Percentiles rank a stretch among this genome's conserved stretches.
Evolutionary conservation across 2,113 vertebrate genomes (phyloP).

Genomic region (Dromiciops gliroides): DNA sequence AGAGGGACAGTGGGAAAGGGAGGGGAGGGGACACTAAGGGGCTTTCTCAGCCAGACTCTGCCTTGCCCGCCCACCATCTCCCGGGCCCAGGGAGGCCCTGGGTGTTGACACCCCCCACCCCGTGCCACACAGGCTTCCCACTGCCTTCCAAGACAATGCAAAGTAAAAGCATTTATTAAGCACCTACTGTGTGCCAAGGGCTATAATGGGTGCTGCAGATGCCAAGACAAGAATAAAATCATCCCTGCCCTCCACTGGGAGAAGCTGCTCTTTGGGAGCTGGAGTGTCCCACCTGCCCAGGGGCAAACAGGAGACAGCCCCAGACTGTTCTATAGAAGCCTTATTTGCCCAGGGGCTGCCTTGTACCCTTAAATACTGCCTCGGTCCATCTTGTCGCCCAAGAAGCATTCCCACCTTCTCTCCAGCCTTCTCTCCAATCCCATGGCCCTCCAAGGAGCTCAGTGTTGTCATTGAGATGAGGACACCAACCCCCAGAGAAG

Average conservation of each 20-base stretch:
- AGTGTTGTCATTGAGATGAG: background rate
- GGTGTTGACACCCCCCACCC: background rate
- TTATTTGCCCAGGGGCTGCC: background rate
- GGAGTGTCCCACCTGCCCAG: background rate
- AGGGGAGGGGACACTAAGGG: background rate
- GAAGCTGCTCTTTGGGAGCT: too few relatives aligned
- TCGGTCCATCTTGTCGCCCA: background rate
- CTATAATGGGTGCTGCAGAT: background rate
- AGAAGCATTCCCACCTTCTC: background rate
- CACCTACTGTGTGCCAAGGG: too few relatives aligned
- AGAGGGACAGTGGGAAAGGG: background rate
- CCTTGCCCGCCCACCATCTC: background rate
- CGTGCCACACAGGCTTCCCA: background rate
- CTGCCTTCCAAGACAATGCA: background rate
- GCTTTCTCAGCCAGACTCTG: background rate
- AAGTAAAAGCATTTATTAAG: background rate
- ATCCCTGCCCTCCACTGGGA: background rate
- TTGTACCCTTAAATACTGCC: background rate
- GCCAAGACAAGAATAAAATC: background rate
- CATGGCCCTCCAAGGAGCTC: background rate
- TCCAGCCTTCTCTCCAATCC: background rate
- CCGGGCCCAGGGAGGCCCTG: too few relatives aligned
- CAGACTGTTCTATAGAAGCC: background rate
- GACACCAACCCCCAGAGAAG: too few relatives aligned
- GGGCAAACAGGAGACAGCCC: background rate